Base-by-base conservation (phyloP, 2,797 vertebrate genomes). In the Eidolon dupreanum region DNA sequence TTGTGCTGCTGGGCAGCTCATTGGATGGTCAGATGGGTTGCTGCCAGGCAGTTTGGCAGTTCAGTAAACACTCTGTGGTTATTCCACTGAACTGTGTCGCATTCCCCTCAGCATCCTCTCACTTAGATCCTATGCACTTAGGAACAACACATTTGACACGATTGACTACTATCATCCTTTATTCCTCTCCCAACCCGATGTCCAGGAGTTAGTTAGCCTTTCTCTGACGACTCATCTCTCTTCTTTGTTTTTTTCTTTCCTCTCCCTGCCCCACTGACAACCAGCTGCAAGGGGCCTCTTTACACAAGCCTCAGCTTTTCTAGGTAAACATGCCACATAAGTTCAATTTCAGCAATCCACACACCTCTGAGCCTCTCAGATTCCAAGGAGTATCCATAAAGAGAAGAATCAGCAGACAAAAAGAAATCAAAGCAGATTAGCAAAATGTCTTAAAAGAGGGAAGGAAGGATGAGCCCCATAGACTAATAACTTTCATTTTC, bases 401-500 rank as follows among this genome's bases (percentile, higher is more conserved):
- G 92, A 89, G 57, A 0, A 28, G 63, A 51, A 71, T 93, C 90
- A 84, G 92, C 91, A 38, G 63, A 79, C 49, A 53, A 95, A 96
- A 96, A 85, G 95, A 96, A 93, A 88, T 0, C n/a, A 82, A 86
- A 82, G 22, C 26, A 43, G 63, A 77, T 96, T 70, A 68, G 96
- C 84, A 93, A 86, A 97, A 92, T 78, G 36, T 77, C 94, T 95
- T 68, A 22, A 65, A 92, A 53, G 12, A 46, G 71, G 31, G 49
- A 46, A 70, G 93, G 91, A 87, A 89, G 16, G 51, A 55, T 46
- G 89, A 89, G 66, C 38, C 73, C 68, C 66, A 2, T 1, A 90
- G 97, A 96, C 85, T 31, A 86, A 94, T 15, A 19, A 98, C 86
- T 90, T 97, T 97, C 97, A 95, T 98, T 98, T 98, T 97, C 97